Conservation (phyloP, 2,113 vertebrate species). For the Glaucidium brasilianum region DNA sequence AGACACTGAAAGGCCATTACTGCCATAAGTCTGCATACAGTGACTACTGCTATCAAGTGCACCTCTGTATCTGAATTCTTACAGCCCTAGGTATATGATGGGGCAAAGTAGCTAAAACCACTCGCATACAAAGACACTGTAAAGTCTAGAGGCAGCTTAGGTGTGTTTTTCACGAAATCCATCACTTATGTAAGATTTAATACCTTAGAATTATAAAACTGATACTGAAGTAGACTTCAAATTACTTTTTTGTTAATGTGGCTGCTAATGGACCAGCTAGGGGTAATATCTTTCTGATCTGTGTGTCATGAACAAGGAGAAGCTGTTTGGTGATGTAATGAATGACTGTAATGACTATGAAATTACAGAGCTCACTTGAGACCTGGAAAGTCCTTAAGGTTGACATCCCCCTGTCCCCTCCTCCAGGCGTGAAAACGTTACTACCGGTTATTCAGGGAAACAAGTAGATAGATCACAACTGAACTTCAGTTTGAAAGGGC, state of each 20-base stretch:
- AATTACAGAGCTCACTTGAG: neutral
- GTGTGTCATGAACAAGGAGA: neutral
- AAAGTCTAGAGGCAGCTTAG: neutral
- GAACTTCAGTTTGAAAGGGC: neutral
- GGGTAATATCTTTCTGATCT: neutral
- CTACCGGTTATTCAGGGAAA: neutral
- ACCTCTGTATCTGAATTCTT: neutral
- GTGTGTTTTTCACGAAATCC: neutral
- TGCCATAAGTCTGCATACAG: neutral
- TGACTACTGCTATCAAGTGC: neutral
- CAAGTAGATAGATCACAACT: neutral
- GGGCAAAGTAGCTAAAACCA: neutral
- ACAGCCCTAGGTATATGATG: neutral
- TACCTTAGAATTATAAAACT: neutral
- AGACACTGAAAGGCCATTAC: neutral
- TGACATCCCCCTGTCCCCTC: neutral
- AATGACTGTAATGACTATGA: neutral
- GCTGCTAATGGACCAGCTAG: neutral
- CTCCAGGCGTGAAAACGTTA: neutral
- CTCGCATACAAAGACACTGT: neutral
- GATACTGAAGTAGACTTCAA: neutral
- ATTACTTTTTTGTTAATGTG: neutral
- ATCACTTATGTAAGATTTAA: neutral
- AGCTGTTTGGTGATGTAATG: neutral
- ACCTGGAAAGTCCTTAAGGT: neutral